These are phyloP conservation scores for Gallinago stenura DNA, from an alignment of 2,797 vertebrate genomes.

Conservation along the genomic window DNA sequence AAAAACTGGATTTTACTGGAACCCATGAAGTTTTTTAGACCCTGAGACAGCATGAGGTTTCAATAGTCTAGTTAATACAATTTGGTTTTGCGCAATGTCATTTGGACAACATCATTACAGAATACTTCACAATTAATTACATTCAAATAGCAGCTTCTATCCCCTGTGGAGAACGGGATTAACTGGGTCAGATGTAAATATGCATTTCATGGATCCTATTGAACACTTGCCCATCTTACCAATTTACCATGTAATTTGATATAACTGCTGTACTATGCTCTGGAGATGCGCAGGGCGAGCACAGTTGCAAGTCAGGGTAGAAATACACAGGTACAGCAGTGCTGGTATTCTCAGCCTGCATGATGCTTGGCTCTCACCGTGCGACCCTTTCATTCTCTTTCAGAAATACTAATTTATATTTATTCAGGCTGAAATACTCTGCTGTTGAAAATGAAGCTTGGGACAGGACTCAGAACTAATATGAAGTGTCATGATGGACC, in stretches of 20 bases:
- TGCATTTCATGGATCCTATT: constrained; percentile 48
- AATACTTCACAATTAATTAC: constrained; percentile 71
- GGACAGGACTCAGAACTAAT: not conserved
- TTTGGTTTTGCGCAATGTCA: constrained; percentile 61
- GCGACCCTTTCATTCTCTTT: not conserved
- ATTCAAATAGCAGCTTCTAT: constrained; percentile 62
- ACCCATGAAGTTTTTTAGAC: not conserved
- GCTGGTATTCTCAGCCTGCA: not conserved
- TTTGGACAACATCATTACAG: constrained; percentile 71
- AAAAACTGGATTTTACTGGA: not conserved
- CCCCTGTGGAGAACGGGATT: constrained; percentile 55
- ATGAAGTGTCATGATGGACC: accelerated
- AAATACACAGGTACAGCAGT: not conserved
- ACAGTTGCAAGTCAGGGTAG: not conserved
- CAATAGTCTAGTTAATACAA: constrained; percentile 29
- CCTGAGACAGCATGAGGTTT: constrained; percentile 4
- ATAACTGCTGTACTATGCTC: constrained; percentile 41
- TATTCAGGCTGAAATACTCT: not conserved
- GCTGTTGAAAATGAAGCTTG: not conserved
- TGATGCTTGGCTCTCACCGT: not conserved
- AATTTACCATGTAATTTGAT: constrained; percentile 67
- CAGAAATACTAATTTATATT: constrained; percentile 14
- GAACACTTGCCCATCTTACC: constrained; percentile 58
- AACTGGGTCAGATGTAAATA: constrained; percentile 74
- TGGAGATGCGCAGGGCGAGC: not conserved